Evolutionary conservation across 2,888 invertebrate species (phyloP), one percentile per base, ranked within the genome.

Genomic region (Pseudeuparius sepicola): DNA sequence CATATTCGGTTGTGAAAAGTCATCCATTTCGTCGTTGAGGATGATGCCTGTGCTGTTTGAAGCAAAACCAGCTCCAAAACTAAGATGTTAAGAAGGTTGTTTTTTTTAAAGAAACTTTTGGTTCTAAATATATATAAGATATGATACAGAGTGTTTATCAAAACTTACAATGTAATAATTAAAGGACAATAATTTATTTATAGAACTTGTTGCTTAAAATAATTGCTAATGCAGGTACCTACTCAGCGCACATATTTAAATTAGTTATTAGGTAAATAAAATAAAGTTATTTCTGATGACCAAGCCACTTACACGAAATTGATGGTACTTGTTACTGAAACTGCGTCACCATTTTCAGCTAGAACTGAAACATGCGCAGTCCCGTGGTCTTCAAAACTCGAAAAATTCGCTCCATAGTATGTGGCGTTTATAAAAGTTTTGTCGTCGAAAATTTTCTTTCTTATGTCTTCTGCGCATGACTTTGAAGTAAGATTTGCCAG

Each of bases 361-460:
- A 94, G 49, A 4, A 93, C 77, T 1, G 82, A 77, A n/a, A 92
- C 68, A 52, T 96, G 92, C 0, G 92, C 82, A 0, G 96, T 96
- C 34, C 96, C 94, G 54, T 84, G 81, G 59, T 85, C 82, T 34
- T 83, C 75, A 0, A 65, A 60, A 36, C 70, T 66, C 1, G 54
- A 46, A 47, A 70, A 72, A 11, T 73, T 61, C 0, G 79, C 81
- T 0, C 84, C 86, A 53, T 90, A 89, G 57, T 85, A 75, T 6
- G 53, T 46, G 47, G 75, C 73, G 52, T 83, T 72, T 12, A 71
- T 63, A 52, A 60, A 78, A 0, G 89, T 89, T 14, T 52, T 60
- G 23, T 67, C 56, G 50, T 79, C 71, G 38, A 59, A 54, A 5
- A 75, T 70, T 34, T 49, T 51, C 0, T 48, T 32, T 4, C 71